Conservation (phyloP, 2,888 invertebrate genomes). For the Tachina grossa region DNA sequence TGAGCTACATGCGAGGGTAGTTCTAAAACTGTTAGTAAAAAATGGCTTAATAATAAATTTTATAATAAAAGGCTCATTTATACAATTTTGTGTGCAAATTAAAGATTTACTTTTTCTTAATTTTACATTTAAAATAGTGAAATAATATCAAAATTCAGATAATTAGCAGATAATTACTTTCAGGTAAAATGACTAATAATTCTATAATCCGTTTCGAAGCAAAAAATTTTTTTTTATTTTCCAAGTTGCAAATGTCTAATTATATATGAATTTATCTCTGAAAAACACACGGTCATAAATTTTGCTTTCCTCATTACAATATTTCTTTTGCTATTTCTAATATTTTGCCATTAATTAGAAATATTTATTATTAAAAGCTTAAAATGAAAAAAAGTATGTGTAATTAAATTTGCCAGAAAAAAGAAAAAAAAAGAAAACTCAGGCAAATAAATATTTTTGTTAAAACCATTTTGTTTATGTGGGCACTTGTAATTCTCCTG, state of each 20-base stretch:
- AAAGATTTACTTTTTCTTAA: no score
- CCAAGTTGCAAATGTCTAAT: slow-evolving; percentile 40
- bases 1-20: neutral
- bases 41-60: no score
- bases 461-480: slow-evolving; percentile 39
- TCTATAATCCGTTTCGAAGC: neutral
- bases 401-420: neutral
- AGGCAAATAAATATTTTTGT: slow-evolving; percentile 36
- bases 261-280: slow-evolving; percentile 46
- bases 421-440: neutral
- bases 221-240: neutral
- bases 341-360: slow-evolving; percentile 37
- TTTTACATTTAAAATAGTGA: no score
- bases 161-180: no score
- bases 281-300: slow-evolving; percentile 30
- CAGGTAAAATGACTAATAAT: slow-evolving; percentile 3
- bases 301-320: slow-evolving; percentile 48
- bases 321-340: neutral
- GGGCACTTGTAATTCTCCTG: slow-evolving; percentile 3
- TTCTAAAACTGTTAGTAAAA: neutral
- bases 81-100: no score
- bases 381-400: neutral
- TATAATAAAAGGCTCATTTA: no score
- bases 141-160: no score
- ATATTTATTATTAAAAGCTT: slow-evolving; percentile 29